Evolutionary conservation across 2,797 vertebrate species (phyloP), one percentile per base, ranked within the genome.

Genomic region (Discoglossus pictus): DNA sequence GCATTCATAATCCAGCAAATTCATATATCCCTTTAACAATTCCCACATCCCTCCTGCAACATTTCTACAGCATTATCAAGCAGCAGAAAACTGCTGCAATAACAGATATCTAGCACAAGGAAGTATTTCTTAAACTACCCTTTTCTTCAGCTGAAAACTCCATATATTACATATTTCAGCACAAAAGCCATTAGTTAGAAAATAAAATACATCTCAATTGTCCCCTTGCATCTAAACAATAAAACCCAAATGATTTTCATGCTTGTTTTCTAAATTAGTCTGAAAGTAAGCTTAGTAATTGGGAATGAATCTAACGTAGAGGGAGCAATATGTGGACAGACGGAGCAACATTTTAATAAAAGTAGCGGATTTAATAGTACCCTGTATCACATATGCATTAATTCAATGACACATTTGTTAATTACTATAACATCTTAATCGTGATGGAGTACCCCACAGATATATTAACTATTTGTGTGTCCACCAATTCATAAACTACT

Each of bases 231-330:
- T 56, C 35, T 15, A 18, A 58, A 11, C 38, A 24, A 17, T 10
- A 13, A 35, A 27, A 17, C 15, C 11, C 47, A 42, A 23, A 46
- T 27, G 63, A 51, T 56, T 48, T 48, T 35, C 48, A 21, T 34
- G 47, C 43, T 39, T 38, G 25, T 56, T 56, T n/a, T 48, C 35
- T 58, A 56, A 70, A 70, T 70, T 35, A 58, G 42, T 25, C 12
- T n/a, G 35, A 42, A 56, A 31, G 35, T 27, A 25, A 48, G 59
- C 11, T 50, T 42, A 8, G 47, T 61, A 54, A 61, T 61, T 68
- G 56, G 44, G 66, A 61, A 44, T 18, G n/a, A 47, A 61, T 68
- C 64, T 40, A 70, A 56, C 36, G 25, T 56, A 42, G 18, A 8
- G 24, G 60, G 60, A 50, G 43, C 39, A 36, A 58, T 58, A n/a